A percentile compares a stretch with the other conserved stretches of the same genome.
phyloP scores from a whole-genome alignment of 2,113 vertebrate species.

The Alaudala cheleensis region DNA sequence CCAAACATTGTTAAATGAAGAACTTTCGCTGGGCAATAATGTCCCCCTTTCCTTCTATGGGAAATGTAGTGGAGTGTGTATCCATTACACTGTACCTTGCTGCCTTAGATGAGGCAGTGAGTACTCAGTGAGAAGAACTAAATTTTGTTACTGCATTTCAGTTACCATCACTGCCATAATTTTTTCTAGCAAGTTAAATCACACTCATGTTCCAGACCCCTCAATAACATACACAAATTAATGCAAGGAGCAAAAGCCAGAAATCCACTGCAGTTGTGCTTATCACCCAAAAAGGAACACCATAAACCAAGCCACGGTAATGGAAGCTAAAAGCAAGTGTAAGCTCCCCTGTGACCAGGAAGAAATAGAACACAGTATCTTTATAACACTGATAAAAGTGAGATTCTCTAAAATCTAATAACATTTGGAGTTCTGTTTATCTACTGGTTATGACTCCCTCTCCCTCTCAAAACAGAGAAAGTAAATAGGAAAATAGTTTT shows the following conservation, averaged over 20 bases:
- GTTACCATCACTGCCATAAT: fast-evolving
- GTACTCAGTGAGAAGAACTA: not conserved
- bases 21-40: not conserved
- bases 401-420: not conserved
- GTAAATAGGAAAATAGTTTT: not conserved
- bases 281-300: not conserved
- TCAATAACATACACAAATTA: not conserved
- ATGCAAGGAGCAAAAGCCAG: not conserved
- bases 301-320: not conserved
- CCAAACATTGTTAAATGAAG: not conserved
- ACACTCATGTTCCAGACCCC: not conserved
- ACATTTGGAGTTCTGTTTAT: fast-evolving
- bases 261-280: not conserved
- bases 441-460: not conserved
- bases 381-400: not conserved
- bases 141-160: not conserved
- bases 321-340: not conserved
- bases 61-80: not conserved
- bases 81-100: not conserved
- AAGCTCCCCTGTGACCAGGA: not conserved
- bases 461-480: not conserved
- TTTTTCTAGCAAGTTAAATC: not conserved
- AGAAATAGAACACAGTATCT: not conserved
- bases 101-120: not conserved
- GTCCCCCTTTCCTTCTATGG: not conserved